These are phyloP conservation scores for Crioceris asparagi DNA, from an alignment of 2,888 invertebrate species.

Conservation along the genomic window DNA sequence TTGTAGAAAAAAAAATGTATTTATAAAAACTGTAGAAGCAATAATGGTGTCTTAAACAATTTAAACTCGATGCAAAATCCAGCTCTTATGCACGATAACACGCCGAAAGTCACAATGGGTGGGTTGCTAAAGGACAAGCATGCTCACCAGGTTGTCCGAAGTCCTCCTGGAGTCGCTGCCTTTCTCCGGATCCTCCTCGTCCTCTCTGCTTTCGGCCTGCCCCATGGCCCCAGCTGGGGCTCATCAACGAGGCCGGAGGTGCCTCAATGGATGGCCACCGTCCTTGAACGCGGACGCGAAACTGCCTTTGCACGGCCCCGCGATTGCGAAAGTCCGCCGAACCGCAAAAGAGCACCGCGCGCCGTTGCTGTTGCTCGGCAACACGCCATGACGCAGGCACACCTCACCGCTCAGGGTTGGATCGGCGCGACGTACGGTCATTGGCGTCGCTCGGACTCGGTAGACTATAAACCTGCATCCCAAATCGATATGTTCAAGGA, in stretches of 20 bases:
- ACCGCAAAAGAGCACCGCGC: conserved; percentile 1
- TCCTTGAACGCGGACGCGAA: conserved; percentile 11
- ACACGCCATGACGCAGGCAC: too few relatives aligned
- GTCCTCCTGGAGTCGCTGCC: conserved; percentile 38
- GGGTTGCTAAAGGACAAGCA: neutral
- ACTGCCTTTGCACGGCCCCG: conserved; percentile 10
- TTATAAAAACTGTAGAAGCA: neutral
- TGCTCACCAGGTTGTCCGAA: conserved; percentile 45
- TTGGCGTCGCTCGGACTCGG: too few relatives aligned
- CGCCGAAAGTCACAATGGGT: neutral
- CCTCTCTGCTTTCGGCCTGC: conserved; percentile 45
- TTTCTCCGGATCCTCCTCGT: conserved; percentile 45
- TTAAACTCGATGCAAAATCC: conserved; percentile 3
- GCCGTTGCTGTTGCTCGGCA: too few relatives aligned
- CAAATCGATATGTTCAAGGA: too few relatives aligned
- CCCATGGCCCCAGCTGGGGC: conserved; percentile 47
- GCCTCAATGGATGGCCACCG: conserved; percentile 6
- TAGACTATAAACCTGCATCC: too few relatives aligned
- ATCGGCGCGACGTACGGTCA: too few relatives aligned
- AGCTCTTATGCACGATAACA: neutral
- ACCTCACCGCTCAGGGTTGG: too few relatives aligned
- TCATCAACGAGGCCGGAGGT: conserved; percentile 39
- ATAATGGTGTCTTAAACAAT: neutral
- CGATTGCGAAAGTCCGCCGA: neutral
- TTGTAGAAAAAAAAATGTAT: too few relatives aligned